Evolutionary conservation across 1,140 invertebrate genomes (phyloP), one percentile per base, ranked within the genome.

Genomic region (Oreohelix idahoensis): DNA sequence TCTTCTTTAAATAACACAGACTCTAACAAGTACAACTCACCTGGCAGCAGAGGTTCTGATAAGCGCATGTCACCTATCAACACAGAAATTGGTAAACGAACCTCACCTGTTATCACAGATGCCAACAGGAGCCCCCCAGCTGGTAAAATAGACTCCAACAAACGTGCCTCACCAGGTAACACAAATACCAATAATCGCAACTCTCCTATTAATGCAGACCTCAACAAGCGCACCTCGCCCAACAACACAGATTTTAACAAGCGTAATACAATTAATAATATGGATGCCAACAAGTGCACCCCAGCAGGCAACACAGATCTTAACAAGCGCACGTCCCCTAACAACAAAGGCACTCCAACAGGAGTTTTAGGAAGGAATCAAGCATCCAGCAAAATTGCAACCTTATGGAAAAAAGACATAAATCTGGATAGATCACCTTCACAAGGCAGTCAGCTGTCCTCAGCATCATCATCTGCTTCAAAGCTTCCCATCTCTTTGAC

Each of bases 301-400:
- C 20, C 51, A 66, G 20, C 63, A 2, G 17, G 1, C n/a, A 66
- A 29, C 29, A 32, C 63, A 32, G 63, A 66, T 15, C n/a, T 17
- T 66, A 66, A 5, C n/a, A 66, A 66, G 29, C n/a, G 2, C 8
- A 11, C 8, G 1, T 32, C 63, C 1, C 63, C 63, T 69, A 71
- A 84, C 51, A 86, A 84, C n/a, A 86, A 86, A 79, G 23, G 10
- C 17, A 77, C 82, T 58, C 66, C 83, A 32, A 80, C 81, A 26
- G 58, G 80, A 69, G 81, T 74, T 42, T 51, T 71, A 1, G 86
- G 86, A 5, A 93, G 95, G 23, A 91, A 95, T 88, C 95, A 96
- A 84, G 5, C n/a, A 32, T 95, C 96, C 0, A 97, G 96, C 90
- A 97, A 96, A 90, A 97, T 98, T 66, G 96, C 97, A 0, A 96